Evolutionary conservation across 2,113 vertebrate genomes (phyloP), one percentile per base, ranked within the genome.

Genomic region (Spermophilus dauricus): DNA sequence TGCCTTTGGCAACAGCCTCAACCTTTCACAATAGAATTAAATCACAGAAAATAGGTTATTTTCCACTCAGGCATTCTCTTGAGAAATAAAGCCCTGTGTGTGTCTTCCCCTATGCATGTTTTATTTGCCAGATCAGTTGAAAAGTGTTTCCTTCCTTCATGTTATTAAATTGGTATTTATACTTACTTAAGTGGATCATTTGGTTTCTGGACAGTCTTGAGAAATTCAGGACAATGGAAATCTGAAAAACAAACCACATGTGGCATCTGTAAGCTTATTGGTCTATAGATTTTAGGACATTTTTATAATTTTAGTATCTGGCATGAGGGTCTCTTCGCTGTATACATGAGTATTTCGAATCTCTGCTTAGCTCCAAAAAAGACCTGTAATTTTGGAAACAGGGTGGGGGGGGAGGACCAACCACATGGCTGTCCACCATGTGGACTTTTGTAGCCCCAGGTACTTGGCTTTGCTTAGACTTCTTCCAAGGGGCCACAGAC

Each of bases 21-120:
- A 9, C 63, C 73, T 98, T 96, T 96, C 95, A 82, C 77, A 95
- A 72, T 87, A 89, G 78, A 94, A 70, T 45, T 39, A 83, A 91
- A 80, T 80, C 32, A 26, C 11, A 0, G 32, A n/a, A 32, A 80
- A 61, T 73, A 53, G 77, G 61, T 61, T 24, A 34, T 93, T 96
- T 95, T 90, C 80, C 85, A 70, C 39, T 86, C n/a, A 86, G 85
- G 53, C n/a, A 10, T 87, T 90, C 73, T 76, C 94, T 81, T 39
- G 48, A 78, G 53, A 89, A 89, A 85, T 42, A 78, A 95, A 96
- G 34, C 81, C 39, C 86, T 28, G 1, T 24, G 2, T 14, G 3
- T 22, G 22, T 77, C 92, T 72, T 72, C 42, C 39, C 12, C 82
- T 14, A 34, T 37, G 6, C 72, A 30, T 56, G 65, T 30, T 22